Conservation (phyloP, 2,888 invertebrate species). For the Aricia artaxerxes region DNA sequence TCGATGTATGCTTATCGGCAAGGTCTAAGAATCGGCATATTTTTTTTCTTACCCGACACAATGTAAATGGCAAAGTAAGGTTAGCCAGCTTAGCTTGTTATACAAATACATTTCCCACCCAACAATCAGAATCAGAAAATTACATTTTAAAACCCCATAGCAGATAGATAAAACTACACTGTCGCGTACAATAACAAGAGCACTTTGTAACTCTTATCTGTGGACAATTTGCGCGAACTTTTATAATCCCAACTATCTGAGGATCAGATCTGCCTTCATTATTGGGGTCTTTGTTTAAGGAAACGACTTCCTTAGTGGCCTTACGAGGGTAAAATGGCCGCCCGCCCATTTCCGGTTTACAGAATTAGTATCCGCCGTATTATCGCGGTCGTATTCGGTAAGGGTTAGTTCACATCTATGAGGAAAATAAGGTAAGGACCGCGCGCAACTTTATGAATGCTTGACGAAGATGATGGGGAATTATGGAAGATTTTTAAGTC, state of each 20-base stretch:
- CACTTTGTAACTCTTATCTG: slow-evolving; percentile 32
- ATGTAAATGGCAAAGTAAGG: no score
- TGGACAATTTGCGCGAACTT: slow-evolving; percentile 41
- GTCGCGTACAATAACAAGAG: neutral
- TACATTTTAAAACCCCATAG: slow-evolving; percentile 9
- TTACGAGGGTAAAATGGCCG: slow-evolving; percentile 68
- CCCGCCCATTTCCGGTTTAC: slow-evolving; percentile 49
- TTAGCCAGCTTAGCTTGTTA: neutral
- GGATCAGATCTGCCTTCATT: slow-evolving; percentile 45
- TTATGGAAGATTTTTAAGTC: no score
- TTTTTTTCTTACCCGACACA: no score
- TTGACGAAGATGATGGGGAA: neutral
- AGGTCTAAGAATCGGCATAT: no score
- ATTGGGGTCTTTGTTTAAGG: slow-evolving; percentile 61
- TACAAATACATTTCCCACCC: neutral
- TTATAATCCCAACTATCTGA: slow-evolving; percentile 43
- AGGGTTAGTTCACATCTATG: neutral
- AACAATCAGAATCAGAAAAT: neutral
- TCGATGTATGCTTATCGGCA: no score
- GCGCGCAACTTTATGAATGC: neutral
- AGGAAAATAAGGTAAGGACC: neutral
- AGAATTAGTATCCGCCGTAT: slow-evolving; percentile 61
- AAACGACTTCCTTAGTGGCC: slow-evolving; percentile 67
- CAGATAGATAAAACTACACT: slow-evolving; percentile 10
- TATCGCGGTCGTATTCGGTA: slow-evolving; percentile 43